phyloP scores from a whole-genome alignment of 2,888 invertebrate genomes.

The Carterocephalus palaemon region DNA sequence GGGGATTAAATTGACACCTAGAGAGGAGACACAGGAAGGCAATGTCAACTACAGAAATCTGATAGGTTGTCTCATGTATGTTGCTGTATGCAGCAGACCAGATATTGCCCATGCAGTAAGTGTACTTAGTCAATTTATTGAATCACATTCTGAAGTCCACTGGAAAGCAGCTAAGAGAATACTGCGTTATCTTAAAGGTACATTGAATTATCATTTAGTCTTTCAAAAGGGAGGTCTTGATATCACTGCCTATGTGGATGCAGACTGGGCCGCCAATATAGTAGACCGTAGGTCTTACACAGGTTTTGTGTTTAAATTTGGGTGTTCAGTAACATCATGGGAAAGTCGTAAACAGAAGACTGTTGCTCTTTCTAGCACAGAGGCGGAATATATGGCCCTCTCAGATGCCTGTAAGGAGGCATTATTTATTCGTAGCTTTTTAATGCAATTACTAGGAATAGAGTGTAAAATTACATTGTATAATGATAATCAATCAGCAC shows the following conservation, averaged over 20 bases:
- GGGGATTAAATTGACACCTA: too few relatives aligned
- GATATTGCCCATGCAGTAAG: too few relatives aligned
- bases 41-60: too few relatives aligned
- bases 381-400: constrained; percentile 27
- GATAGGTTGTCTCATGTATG: too few relatives aligned
- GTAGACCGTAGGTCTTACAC: constrained; percentile 27
- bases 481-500: constrained; percentile 24
- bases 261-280: constrained; percentile 22
- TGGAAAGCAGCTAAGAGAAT: constrained; percentile 16
- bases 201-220: constrained; percentile 1
- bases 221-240: constrained; percentile 11
- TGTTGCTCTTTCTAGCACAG: constrained; percentile 22
- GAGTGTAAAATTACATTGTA: constrained; percentile 9
- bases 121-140: too few relatives aligned
- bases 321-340: constrained; percentile 15
- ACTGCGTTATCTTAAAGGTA: constrained; percentile 15
- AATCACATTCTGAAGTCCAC: too few relatives aligned
- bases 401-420: constrained; percentile 18
- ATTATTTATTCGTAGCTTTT: too few relatives aligned
- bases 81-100: too few relatives aligned
- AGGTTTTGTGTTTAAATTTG: constrained; percentile 21
- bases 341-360: constrained; percentile 23
- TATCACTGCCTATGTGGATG: constrained; percentile 30
- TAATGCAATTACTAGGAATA: constrained; percentile 2
- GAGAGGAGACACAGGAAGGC: too few relatives aligned